Percentiles rank a stretch among this genome's conserved stretches.
Evolutionary conservation across 2,113 vertebrate genomes (phyloP).

Genomic region (Speoplatyrhinus poulsoni): DNA sequence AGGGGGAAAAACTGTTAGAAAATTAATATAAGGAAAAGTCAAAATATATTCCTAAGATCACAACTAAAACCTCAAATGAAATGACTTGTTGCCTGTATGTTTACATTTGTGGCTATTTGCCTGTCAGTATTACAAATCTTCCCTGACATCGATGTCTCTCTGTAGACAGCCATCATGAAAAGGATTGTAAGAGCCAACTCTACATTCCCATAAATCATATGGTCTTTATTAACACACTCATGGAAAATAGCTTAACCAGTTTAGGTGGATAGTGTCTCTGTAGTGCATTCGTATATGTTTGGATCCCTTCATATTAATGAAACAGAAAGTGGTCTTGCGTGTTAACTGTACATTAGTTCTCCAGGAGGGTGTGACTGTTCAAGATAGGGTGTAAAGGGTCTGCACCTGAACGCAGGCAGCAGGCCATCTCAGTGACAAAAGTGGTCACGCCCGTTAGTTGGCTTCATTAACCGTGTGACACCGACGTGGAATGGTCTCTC

Average conservation of each 20-base stretch:
- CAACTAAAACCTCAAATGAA: conserved; percentile 46
- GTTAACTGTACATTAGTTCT: conserved; percentile 51
- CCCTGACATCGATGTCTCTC: conserved; percentile 13
- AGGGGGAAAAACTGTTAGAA: conserved; percentile 2
- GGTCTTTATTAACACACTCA: conserved; percentile 47
- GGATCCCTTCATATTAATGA: conserved; percentile 22
- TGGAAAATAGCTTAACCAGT: conserved; percentile 52
- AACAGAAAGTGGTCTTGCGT: conserved; percentile 29
- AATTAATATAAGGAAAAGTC: conserved; percentile 25
- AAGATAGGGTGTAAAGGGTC: conserved; percentile 51
- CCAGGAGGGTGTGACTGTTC: conserved; percentile 53
- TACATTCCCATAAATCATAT: conserved; percentile 47
- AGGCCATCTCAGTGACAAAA: conserved; percentile 32
- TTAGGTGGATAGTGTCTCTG: conserved; percentile 27
- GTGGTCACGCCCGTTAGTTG: conserved; percentile 18
- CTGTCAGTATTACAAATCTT: conserved; percentile 15
- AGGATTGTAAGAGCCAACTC: conserved; percentile 20
- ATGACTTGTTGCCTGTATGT: conserved; percentile 30
- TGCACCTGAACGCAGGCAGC: conserved; percentile 34
- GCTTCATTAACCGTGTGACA: conserved; percentile 9
- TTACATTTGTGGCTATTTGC: conserved; percentile 27
- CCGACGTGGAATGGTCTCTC: not conserved
- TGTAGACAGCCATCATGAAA: conserved; percentile 2
- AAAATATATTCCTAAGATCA: conserved; percentile 32
- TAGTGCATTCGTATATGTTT: conserved; percentile 13